Base-by-base conservation (phyloP, 2,888 invertebrate species). In the Tiphia femorata region DNA sequence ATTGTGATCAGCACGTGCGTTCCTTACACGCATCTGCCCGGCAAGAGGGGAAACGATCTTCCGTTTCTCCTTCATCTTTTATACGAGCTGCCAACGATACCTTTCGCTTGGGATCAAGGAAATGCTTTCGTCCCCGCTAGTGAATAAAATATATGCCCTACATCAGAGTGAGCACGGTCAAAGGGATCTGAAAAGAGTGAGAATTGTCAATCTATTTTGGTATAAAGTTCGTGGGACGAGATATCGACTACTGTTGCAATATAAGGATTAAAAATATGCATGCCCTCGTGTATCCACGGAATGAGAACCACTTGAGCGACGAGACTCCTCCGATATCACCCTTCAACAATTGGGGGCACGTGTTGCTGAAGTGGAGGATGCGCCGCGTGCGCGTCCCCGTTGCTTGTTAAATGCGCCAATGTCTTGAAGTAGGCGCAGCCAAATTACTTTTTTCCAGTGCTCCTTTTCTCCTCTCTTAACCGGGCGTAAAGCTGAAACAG, bases 341-440 rank as follows among this genome's bases (percentile, higher is more conserved):
- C n/a, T n/a, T n/a, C n/a, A n/a, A n/a, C n/a, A n/a, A n/a, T n/a
- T n/a, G n/a, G 27, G 55, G 54, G 62, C 67, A 62, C 64, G 59
- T 57, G 68, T 19, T 53, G 62, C 35, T 55, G 25, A 50, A 42
- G 64, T 70, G 69, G n/a, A n/a, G n/a, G 55, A 49, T 57, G 47
- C 71, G 71, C 62, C 69, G 71, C 71, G 71, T 70, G 69, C 64
- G 47, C 37, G 43, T 30, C 30, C 64, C 67, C 60, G 71, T 41
- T 71, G 59, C 49, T 70, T 62, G 71, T 70, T 70, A 54, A 49
- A 56, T 60, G 50, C 64, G 51, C 56, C 61, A 64, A 71, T 60
- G n/a, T n/a, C n/a, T 64, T 41, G 41, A 17, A n/a, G 10, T 16
- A 54, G 52, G 25, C 61, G 49, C 49, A 48, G 43, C 33, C 42